Evolutionary conservation across 2,888 invertebrate genomes (phyloP), one percentile per base, ranked within the genome.

Genomic region (Ptychoptera albimana): DNA sequence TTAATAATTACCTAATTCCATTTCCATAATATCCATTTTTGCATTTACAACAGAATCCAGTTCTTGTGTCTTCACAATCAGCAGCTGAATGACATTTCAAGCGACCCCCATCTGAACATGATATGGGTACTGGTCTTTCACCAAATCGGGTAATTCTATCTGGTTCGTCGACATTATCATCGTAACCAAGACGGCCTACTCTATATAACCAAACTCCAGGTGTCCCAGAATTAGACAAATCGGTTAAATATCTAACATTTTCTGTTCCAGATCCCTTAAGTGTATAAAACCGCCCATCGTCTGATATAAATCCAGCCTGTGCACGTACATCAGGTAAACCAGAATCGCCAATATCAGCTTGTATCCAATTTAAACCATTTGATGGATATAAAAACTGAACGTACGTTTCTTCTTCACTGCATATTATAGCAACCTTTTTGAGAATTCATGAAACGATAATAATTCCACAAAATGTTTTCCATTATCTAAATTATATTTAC

Each of bases 231-330:
- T 97, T 97, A 0, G 91, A 84, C 73, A 82, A 79, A 52, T 92
- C 92, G 61, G 49, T 72, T 63, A 60, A 53, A 50, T 60, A 58
- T 12, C 60, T 58, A 2, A 81, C 64, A 64, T 85, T 84, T 60
- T 89, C 87, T n/a, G 85, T 87, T 37, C 93, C 96, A 11, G 94
- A 94, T 44, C 88, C 88, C 47, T 82, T 79, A 14, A 96, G 69
- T 2, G 75, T 74, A 55, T 76, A 79, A 45, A 77, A 68, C 46
- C 82, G 73, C 36, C 86, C 86, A 59, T 89, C 87, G 49, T 83
- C 83, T 1, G 87, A 75, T 50, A 89, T 78, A 54, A 97, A 83
- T 2, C 94, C 96, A 43, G 84, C 91, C 66, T 97, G 96, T 1
- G 91, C 93, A 53, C 87, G 80, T 0, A 91, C 87, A 57, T 94